Base-by-base conservation (phyloP, 1,140 invertebrate species). In the Plectus sambesii region DNA sequence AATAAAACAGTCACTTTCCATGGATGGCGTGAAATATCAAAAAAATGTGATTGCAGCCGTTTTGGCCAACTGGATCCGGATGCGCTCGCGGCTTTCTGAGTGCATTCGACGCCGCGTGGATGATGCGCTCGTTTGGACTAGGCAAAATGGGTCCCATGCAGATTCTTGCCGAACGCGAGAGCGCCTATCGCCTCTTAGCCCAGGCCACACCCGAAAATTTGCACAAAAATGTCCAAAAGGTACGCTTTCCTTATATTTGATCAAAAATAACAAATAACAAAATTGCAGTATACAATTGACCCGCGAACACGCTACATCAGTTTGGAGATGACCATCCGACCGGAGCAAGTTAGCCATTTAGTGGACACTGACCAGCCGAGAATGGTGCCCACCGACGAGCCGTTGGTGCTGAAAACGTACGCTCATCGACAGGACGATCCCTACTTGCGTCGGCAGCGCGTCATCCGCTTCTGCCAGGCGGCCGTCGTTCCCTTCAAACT, bases 31-130 rank as follows among this genome's bases (percentile, higher is more conserved):
- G 5, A n/a, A 41, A 47, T 12, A n/a, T 51, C 3, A n/a, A n/a
- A n/a, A n/a, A n/a, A n/a, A n/a, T n/a, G n/a, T n/a, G 5, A 17
- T 75, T 77, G 20, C 64, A 84, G 79, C 90, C 88, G 0, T 97
- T 97, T 72, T 97, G 92, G 92, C 90, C 92, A 2, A 94, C 88
- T 0, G 90, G 92, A 0, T 92, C 88, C 22, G 93, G 93, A 3
- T 96, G 89, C 74, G 92, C 89, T 0, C 76, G 92, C 41, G 93
- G 93, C 23, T 99, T 98, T 72, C 73, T 99, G 0, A 87, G 87
- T 38, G 87, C 85, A 2, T 78, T 97, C 64, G 92, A 98, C 75
- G 84, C 88, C 0, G 87, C 87, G 26, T 99, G 92, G 88, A 85
- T 88, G 55, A 81, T 96, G 35, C 78, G 84, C 55, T 75, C 80